These are phyloP conservation scores for Laspeyria flexula DNA, from an alignment of 2,888 invertebrate species.

Conservation along the genomic window DNA sequence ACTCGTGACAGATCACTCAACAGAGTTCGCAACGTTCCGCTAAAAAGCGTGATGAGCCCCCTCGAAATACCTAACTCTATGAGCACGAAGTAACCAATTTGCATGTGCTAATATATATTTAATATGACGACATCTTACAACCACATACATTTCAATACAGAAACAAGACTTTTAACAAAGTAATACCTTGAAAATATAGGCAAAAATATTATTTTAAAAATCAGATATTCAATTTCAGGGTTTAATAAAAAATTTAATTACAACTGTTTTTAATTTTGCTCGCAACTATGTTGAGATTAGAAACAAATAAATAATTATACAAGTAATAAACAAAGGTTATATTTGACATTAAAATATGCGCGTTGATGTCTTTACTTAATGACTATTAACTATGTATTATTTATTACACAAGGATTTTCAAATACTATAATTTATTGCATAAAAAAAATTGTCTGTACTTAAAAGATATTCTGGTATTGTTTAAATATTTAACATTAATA, in stretches of 20 bases:
- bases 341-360: conserved; percentile 25
- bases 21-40: conserved; percentile 47
- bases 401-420: background rate
- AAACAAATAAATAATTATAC: background rate
- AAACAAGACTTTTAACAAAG: background rate
- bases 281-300: background rate
- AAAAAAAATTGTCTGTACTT: no score
- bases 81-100: background rate
- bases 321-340: background rate
- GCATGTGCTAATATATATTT: background rate
- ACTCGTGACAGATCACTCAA: conserved; percentile 52
- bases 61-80: conserved; percentile 8
- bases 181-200: no score
- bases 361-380: conserved; percentile 60
- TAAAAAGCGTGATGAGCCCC: conserved; percentile 32
- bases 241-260: background rate
- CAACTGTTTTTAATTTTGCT: background rate
- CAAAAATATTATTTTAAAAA: background rate
- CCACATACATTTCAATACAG: background rate
- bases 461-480: no score
- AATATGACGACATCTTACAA: background rate
- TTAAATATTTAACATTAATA: no score
- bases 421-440: no score
- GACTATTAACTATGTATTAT: conserved; percentile 6
- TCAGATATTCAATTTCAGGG: background rate